Percentiles rank a stretch among this genome's conserved stretches.
Conservation (phyloP, 2,113 vertebrate genomes). For the Chinchilla lanigera region DNA sequence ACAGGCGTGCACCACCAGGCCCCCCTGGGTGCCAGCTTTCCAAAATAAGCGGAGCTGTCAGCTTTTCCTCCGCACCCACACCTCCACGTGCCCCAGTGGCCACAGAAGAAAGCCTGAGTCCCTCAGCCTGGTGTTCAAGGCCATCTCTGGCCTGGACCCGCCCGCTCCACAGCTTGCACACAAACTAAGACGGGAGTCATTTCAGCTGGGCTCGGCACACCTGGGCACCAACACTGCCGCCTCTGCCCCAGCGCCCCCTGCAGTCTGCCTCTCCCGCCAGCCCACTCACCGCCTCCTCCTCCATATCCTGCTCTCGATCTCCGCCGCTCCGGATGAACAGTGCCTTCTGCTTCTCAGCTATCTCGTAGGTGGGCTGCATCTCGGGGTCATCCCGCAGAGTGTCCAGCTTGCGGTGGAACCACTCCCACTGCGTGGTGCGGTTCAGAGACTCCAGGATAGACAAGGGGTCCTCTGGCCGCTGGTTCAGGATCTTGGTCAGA, state of each 20-base stretch:
- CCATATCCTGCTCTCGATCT: constrained; percentile 83
- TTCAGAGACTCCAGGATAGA: constrained; percentile 91
- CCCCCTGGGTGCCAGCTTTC: not conserved
- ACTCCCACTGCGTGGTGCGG: constrained; percentile 84
- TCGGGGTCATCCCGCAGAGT: constrained; percentile 81
- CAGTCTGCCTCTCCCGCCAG: no score
- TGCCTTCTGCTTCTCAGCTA: constrained; percentile 87
- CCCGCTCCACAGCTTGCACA: fast-evolving
- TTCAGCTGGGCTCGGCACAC: not conserved
- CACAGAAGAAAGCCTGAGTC: not conserved
- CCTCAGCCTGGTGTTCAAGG: not conserved
- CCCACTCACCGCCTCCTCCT: constrained; percentile 83
- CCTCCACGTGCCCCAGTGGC: fast-evolving
- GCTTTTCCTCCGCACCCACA: not conserved
- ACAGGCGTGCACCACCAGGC: not conserved
- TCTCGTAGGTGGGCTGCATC: constrained; percentile 77
- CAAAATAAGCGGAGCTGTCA: not conserved
- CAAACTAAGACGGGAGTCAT: not conserved
- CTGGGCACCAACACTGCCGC: not conserved
- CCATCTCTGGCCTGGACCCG: not conserved
- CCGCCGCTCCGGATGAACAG: constrained; percentile 84
- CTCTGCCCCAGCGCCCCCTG: no score
- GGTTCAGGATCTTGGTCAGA: constrained; percentile 89
- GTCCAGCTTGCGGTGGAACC: constrained; percentile 83
- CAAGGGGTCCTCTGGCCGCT: constrained; percentile 87